A percentile compares a stretch with the other conserved stretches of the same genome.
Evolutionary conservation across 2,113 vertebrate genomes (phyloP).

Genomic region (Solea senegalensis): DNA sequence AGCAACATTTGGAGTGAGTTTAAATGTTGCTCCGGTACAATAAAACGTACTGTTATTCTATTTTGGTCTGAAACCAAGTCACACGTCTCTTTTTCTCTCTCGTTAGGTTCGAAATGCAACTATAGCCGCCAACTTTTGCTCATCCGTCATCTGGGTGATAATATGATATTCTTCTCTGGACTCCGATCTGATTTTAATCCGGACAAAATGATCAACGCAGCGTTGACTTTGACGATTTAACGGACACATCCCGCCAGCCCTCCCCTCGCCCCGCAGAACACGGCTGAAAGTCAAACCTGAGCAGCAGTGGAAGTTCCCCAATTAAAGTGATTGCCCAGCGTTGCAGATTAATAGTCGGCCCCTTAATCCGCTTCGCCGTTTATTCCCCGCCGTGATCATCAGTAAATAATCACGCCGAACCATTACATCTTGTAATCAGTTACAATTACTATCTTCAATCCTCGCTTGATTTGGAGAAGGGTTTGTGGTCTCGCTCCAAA

Average conservation of each 20-base stretch:
- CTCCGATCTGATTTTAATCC: not conserved
- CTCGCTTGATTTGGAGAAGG: too few species aligned
- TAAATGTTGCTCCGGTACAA: too few species aligned
- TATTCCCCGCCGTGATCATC: slow-evolving; percentile 23
- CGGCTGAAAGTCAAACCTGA: slow-evolving; percentile 19
- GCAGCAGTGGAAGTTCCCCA: slow-evolving; percentile 4
- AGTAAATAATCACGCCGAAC: slow-evolving; percentile 47
- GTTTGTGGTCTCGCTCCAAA: slow-evolving; percentile 27
- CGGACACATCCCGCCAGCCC: not conserved
- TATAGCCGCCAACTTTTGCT: too few species aligned
- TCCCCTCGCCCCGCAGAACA: too few species aligned
- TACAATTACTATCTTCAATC: slow-evolving; percentile 44
- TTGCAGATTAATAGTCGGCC: slow-evolving; percentile 46
- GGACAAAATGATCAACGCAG: slow-evolving; percentile 11
- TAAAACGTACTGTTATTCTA: too few species aligned
- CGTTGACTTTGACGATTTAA: not conserved
- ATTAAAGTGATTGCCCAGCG: slow-evolving; percentile 49
- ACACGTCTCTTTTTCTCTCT: too few species aligned
- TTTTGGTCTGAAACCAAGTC: too few species aligned
- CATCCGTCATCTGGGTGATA: too few species aligned
- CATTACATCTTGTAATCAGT: slow-evolving; percentile 54
- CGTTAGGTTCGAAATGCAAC: too few species aligned
- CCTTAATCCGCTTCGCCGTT: slow-evolving; percentile 57
- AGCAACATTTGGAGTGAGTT: too few species aligned
- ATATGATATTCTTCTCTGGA: not conserved